Base-by-base conservation (phyloP, 2,797 vertebrate genomes). In the Thripadectes ignobilis region DNA sequence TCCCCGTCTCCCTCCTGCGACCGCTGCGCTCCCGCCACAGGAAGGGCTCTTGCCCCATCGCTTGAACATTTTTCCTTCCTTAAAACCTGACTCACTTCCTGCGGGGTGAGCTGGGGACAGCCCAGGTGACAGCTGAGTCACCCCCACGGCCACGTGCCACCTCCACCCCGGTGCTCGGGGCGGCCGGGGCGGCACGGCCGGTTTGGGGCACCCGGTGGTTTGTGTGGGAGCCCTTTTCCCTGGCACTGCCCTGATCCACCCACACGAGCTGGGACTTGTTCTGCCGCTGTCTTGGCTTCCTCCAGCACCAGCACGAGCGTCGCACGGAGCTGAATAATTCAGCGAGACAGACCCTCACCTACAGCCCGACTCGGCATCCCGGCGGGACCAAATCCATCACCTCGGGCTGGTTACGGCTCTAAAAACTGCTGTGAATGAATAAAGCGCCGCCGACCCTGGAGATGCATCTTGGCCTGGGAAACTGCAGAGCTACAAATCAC, bases 31-130 rank as follows among this genome's bases (percentile, higher is more conserved):
- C 62, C 82, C 3, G 0, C 0, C 1, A 48, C 80, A 68, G 68
- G 46, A 66, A 79, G 24, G 23, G 7, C 81, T 92, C 87, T 80
- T 77, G 49, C 93, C 91, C 89, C 93, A 93, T 61, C 81, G 1
- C 38, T 49, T 86, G 3, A 48, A 51, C 27, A 10, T 41, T 73
- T 66, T 65, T 52, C 46, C 92, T 92, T 80, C 93, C 89, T 92
- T 58, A 29, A 92, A 77, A 77, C 88, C 86, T 94, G 96, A 96
- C 78, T 96, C 92, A 96, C 5, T 94, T 96, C 96, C 95, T 92
- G 86, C 66, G 16, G 87, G 71, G 86, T 90, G 88, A 92, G 86
- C 61, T n/a, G 65, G 57, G 94, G 96, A 91, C 72, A 69, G 41
- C 51, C 46, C 93, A 84, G 93, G 92, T 94, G 92, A 46, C 1